Evolutionary conservation across 2,797 vertebrate genomes (phyloP), one percentile per base, ranked within the genome.

Genomic region (Characodon lateralis): DNA sequence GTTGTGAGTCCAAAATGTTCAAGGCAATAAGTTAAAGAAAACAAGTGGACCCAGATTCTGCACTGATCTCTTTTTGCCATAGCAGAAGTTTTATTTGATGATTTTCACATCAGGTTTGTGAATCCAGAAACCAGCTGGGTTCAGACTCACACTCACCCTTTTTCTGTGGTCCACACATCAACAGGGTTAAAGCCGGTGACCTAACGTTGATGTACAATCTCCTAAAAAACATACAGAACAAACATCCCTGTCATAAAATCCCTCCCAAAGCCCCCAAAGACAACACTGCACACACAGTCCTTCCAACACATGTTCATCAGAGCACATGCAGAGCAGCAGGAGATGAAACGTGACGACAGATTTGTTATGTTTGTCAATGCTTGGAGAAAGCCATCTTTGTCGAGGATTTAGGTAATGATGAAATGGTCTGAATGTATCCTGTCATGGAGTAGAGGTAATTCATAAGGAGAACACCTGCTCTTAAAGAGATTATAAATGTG

Each of bases 391-490:
- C 26, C 61, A 68, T 68, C 82, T 83, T 79, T 86, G 76, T 89
- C 31, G 43, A 53, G 28, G 48, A 39, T 82, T 80, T 26, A 48
- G 43, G 26, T 56, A 14, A 48, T 78, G 80, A 81, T 76, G 18
- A 48, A 87, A 83, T 72, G 55, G 14, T 41, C 53, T 50, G 53
- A 74, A 81, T 65, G 41, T 22, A 71, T 22, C 5, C 66, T 56
- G 65, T 59, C 71, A 80, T 80, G 70, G 35, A 82, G 79, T 72
- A 41, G 53, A 76, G 63, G 78, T 72, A 74, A 39, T 77, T 80
- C 68, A 82, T 73, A 59, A 78, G 48, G 48, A 28, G 68, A 76
- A 83, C 88, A 86, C 79, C 83, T 89, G 86, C 41, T 56, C 68
- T 48, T 46, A 13, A 35, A 55, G 24, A 1, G 70, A 55, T 73